Evolutionary conservation across 1,140 invertebrate species (phyloP), one percentile per base, ranked within the genome.

Genomic region (Ceratosolen fusciceps): DNA sequence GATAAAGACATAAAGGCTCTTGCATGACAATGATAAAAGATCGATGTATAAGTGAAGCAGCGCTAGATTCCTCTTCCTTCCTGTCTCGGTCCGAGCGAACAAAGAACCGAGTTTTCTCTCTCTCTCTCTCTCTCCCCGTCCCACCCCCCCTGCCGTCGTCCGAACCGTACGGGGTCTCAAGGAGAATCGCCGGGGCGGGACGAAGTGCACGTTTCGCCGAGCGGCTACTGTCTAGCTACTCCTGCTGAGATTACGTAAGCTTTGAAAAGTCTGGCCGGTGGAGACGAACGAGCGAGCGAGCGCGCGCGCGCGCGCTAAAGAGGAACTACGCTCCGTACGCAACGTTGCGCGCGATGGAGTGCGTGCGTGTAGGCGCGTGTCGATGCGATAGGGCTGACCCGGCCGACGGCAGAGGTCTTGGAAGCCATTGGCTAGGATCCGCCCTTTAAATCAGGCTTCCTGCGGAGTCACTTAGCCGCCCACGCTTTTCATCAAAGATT

Each of bases 321-420:
- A 87, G 87, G 88, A 88, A 88, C 86, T 88, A 89, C 87, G 87
- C 81, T 88, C 81, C 84, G 86, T 85, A 83, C 85, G 85, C 84
- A 65, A 74, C 78, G 70, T 65, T 56, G 79, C 39, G 43, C 43
- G 21, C 26, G 77, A 60, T 31, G 14, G 31, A 19, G 26, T 39
- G 31, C 67, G 71, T n/a, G 34, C 24, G 60, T 26, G 71, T 52
- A 75, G 10, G 43, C 31, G 10, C 8, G 77, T 10, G 34, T 37
- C 52, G 31, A 19, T 9, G 29, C 0, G 31, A 19, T 0, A 8
- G 34, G 12, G 52, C 8, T 10, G 37, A 12, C 37, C 24, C 21
- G 21, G 37, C 7, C 21, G 26, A 21, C 19, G 43, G 24, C n/a
- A 47, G 31, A 47, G 10, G 39, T 12, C 24, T 43, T 31, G 49